phyloP scores from a whole-genome alignment of 2,797 vertebrate genomes.

The Hydrocynus forskahlii region DNA sequence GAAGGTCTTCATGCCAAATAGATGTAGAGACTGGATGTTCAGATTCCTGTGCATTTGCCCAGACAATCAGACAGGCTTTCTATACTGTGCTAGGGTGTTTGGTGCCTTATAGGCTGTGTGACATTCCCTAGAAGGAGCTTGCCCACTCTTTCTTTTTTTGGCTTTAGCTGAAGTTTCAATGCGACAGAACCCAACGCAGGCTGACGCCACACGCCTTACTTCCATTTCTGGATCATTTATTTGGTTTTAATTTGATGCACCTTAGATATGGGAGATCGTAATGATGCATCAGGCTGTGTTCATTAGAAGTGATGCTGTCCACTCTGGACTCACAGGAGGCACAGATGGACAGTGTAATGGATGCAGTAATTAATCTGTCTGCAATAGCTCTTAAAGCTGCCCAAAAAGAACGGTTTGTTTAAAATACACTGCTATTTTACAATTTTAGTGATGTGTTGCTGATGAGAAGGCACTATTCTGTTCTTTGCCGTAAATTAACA shows the following conservation, averaged over 20 bases:
- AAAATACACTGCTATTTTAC: not conserved
- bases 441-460: too few relatives aligned
- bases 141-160: too few relatives aligned
- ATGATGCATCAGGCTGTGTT: not conserved
- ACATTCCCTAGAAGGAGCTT: not conserved
- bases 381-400: not conserved
- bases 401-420: not conserved
- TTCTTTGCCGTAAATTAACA: not conserved
- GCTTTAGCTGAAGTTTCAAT: slow-evolving; percentile 10
- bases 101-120: not conserved
- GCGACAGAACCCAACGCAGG: not conserved
- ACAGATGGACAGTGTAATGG: too few relatives aligned
- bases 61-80: too few relatives aligned
- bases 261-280: not conserved
- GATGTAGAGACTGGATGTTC: too few relatives aligned
- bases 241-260: not conserved
- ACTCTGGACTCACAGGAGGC: not conserved
- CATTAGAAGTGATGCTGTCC: not conserved
- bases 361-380: not conserved
- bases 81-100: too few relatives aligned
- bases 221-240: not conserved
- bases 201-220: slow-evolving; percentile 5
- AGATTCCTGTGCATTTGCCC: too few relatives aligned
- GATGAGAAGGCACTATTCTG: not conserved
- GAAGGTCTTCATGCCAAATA: too few relatives aligned